Conservation (phyloP, 2,113 vertebrate genomes). For the Eudyptes chrysolophus region DNA sequence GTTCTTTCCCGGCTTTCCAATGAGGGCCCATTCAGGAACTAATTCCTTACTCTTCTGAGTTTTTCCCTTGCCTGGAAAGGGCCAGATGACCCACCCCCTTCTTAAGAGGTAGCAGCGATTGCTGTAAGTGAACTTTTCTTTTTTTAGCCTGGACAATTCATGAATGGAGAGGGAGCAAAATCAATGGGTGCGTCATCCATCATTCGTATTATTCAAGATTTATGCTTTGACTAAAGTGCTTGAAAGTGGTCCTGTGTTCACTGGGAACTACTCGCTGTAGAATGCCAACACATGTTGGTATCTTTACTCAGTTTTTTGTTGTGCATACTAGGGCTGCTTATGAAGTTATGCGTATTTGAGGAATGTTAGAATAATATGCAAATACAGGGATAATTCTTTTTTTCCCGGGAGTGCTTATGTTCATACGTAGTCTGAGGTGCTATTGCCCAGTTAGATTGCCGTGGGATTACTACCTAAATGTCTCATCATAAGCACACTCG, state of each 20-base stretch:
- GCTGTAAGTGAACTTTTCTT: neutral
- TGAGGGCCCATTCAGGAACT: neutral
- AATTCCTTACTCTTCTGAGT: neutral
- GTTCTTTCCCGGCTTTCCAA: neutral
- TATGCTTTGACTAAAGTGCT: neutral
- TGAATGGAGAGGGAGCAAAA: neutral
- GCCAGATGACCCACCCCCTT: neutral
- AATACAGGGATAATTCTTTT: neutral
- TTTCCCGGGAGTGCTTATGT: neutral
- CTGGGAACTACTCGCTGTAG: neutral
- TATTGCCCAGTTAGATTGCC: rapidly evolving
- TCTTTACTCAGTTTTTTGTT: neutral
- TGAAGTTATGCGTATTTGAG: neutral
- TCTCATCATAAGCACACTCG: neutral
- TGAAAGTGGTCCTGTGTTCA: rapidly evolving
- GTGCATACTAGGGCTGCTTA: neutral
- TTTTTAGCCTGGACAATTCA: neutral
- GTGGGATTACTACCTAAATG: neutral
- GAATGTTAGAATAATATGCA: neutral
- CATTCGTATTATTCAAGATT: neutral
- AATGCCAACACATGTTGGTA: neutral
- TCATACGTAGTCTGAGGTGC: neutral
- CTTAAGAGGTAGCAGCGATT: neutral
- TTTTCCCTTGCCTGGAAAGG: neutral
- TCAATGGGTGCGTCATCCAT: neutral